Conservation (phyloP, 2,888 invertebrate genomes). For the Pinctada fucata region DNA sequence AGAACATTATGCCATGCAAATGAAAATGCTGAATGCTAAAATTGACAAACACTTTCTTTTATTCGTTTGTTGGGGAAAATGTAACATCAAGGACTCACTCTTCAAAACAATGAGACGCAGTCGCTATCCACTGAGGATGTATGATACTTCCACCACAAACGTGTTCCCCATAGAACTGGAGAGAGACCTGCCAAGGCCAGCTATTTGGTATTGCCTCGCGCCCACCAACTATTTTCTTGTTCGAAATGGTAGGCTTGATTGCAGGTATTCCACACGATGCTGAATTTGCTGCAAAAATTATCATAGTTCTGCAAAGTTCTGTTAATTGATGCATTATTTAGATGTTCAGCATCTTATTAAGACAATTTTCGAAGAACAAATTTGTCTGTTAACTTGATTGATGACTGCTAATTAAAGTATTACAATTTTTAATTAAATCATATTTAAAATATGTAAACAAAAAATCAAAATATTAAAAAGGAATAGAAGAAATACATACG, state of each 20-base stretch:
- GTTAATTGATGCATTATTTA: background rate
- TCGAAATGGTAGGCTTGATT: slow-evolving; percentile 51
- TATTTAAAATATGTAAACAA: no score
- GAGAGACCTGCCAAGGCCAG: slow-evolving; percentile 75
- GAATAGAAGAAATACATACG: slow-evolving; percentile 2
- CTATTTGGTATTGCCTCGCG: slow-evolving; percentile 71
- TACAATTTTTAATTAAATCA: no score
- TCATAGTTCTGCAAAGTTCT: background rate
- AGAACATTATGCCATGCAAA: no score
- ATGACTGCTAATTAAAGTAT: no score
- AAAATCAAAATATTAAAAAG: no score
- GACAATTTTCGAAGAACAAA: no score
- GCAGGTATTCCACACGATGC: slow-evolving; percentile 54
- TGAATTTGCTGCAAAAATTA: background rate
- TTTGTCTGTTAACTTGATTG: no score
- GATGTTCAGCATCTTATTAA: background rate
- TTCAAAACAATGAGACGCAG: slow-evolving; percentile 69
- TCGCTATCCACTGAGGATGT: slow-evolving; percentile 61
- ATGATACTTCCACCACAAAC: slow-evolving; percentile 66
- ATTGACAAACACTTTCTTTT: no score
- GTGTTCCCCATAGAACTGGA: slow-evolving; percentile 63
- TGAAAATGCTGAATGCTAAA: no score
- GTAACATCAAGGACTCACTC: slow-evolving; percentile 51
- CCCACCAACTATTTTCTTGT: slow-evolving; percentile 72
- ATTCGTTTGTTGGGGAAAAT: no score